Percentiles rank a stretch among this genome's conserved stretches.
Conservation (phyloP, 1,140 invertebrate genomes). For the Calliopsis andreniformis region DNA sequence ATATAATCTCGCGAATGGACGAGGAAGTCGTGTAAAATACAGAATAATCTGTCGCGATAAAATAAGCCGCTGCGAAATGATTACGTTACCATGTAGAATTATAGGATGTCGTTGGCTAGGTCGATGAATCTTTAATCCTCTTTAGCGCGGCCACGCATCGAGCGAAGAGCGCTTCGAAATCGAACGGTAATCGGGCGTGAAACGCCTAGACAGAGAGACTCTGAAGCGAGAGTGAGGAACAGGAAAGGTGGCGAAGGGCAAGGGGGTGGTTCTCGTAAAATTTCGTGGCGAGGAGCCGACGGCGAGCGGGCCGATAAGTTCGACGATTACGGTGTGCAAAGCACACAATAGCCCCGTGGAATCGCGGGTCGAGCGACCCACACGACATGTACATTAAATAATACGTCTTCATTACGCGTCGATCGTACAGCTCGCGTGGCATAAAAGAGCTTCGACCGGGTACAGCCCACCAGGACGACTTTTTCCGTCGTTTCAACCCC, state of each 20-base stretch:
- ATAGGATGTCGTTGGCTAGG: background rate
- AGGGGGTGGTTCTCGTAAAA: background rate
- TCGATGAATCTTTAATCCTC: slow-evolving; percentile 37
- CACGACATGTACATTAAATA: slow-evolving; percentile 56
- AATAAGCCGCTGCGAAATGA: background rate
- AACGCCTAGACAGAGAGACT: slow-evolving; percentile 4
- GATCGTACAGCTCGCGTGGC: slow-evolving; percentile 64
- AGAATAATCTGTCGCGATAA: slow-evolving; percentile 3
- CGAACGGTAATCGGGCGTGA: slow-evolving; percentile 8
- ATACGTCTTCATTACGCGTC: slow-evolving; percentile 66
- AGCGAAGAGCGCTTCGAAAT: slow-evolving; percentile 16
- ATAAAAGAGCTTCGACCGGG: slow-evolving; percentile 57
- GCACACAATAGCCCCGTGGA: background rate
- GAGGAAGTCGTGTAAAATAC: background rate
- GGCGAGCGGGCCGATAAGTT: slow-evolving; percentile 15
- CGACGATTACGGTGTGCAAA: slow-evolving; percentile 22
- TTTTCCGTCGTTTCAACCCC: slow-evolving; percentile 42
- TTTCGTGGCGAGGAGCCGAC: background rate
- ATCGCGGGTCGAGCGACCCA: background rate
- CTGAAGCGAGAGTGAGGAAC: background rate
- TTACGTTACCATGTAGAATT: slow-evolving; percentile 1
- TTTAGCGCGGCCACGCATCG: slow-evolving; percentile 5
- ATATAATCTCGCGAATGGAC: background rate
- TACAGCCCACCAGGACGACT: slow-evolving; percentile 49
- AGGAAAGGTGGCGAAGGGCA: background rate